Base-by-base conservation (phyloP, 2,797 vertebrate genomes). In the Micropoecilia bifurca region DNA sequence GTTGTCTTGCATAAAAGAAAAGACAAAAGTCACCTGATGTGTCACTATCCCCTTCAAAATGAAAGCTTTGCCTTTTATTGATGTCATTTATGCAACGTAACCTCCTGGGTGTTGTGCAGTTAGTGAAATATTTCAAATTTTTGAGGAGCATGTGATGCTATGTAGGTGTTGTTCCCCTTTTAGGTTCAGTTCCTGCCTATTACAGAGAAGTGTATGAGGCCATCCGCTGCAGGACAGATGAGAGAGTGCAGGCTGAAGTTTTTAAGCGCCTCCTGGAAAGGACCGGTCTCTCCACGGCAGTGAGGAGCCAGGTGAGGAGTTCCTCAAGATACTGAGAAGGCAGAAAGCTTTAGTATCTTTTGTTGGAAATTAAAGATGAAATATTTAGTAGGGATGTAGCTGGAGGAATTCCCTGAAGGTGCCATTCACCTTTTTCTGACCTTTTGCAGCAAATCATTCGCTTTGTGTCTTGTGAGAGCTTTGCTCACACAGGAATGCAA, bases 171-270 rank as follows among this genome's bases (percentile, higher is more conserved):
- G 75, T 88, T 88, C 81, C 88, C 79, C 88, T 84, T 89, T 74
- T 84, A 97, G 96, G 96, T 83, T 96, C 96, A 69, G 96, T 96
- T 80, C 96, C 96, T 87, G 90, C 95, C 45, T 97, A 96, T 91
- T 96, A 96, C 91, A 95, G 95, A 76, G 96, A 97, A 85, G 95
- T 97, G 3, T 91, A 96, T 79, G 96, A 96, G 33, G 95, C 96
- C 77, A 48, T 97, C 80, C 72, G 94, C 80, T 92, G 91, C 87
- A 94, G 95, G 88, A 94, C 91, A 25, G 95, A 96, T 82, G 96
- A 96, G 80, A 89, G 92, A 83, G 95, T 96, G 73, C 93, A 93
- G 73, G 87, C 91, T 28, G 92, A 94, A 79, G 96, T 96, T 43
- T 96, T 96, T 82, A 94, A 93, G 33, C 92, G 94, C 80, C 88